Conservation (phyloP, 2,888 invertebrate species). For the Caenorhabditis sp. region DNA sequence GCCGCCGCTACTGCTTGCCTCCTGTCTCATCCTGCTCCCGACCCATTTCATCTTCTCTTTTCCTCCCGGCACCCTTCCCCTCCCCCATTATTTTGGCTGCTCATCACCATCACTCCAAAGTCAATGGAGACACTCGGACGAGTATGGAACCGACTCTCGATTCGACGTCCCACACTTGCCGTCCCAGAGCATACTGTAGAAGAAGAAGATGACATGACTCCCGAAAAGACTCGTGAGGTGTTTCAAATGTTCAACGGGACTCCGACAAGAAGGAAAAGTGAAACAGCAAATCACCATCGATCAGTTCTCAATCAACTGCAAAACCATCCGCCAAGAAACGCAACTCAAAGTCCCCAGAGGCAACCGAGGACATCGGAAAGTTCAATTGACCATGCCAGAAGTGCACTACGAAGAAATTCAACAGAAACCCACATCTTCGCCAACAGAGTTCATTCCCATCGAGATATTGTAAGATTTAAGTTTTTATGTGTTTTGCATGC, state of each 20-base stretch:
- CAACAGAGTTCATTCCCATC: slow-evolving; percentile 31
- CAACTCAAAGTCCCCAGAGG: slow-evolving; percentile 48
- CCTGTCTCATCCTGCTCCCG: slow-evolving; percentile 32
- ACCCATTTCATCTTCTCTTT: slow-evolving; percentile 44
- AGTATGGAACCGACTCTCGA: slow-evolving; percentile 71
- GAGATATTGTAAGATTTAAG: slow-evolving; percentile 55
- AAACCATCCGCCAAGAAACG: slow-evolving; percentile 45
- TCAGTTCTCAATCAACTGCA: slow-evolving; percentile 48
- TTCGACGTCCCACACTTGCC: slow-evolving; percentile 56
- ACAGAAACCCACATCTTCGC: slow-evolving; percentile 55
- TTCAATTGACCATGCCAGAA: slow-evolving; percentile 32
- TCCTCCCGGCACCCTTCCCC: slow-evolving; percentile 22
- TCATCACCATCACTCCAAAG: slow-evolving; percentile 16
- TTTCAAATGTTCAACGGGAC: slow-evolving; percentile 72
- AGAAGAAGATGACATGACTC: slow-evolving; percentile 57
- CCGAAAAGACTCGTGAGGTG: slow-evolving; percentile 70
- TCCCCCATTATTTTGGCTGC: slow-evolving; percentile 46
- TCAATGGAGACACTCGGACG: slow-evolving; percentile 69
- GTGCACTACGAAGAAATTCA: slow-evolving; percentile 44
- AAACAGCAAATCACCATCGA: slow-evolving; percentile 33
- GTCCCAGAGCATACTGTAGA: slow-evolving; percentile 34
- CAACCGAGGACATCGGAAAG: slow-evolving; percentile 45
- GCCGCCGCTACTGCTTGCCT: slow-evolving; percentile 51
- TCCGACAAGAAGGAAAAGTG: slow-evolving; percentile 49
- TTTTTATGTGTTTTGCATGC: slow-evolving; percentile 9